These are phyloP conservation scores for Stercorarius parasiticus DNA, from an alignment of 2,113 vertebrate species.

Conservation along the genomic window DNA sequence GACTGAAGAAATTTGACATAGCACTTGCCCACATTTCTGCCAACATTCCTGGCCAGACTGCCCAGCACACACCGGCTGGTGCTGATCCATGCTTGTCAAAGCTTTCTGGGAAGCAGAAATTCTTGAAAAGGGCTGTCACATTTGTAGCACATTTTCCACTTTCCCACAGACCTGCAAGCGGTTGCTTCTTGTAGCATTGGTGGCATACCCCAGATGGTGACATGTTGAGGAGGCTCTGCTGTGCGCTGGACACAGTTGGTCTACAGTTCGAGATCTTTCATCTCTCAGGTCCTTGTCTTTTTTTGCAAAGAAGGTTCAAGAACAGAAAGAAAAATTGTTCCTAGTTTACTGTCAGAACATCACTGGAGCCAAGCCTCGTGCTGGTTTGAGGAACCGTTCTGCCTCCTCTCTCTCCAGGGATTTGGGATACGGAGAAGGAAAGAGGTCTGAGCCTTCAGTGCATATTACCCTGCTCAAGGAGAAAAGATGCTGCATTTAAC, in stretches of 20 bases:
- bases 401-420: background rate
- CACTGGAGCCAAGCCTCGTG: background rate
- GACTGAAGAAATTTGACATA: background rate
- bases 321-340: constrained; percentile 11
- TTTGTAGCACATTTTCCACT: background rate
- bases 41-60: background rate
- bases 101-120: background rate
- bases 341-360: background rate
- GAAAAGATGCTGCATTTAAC: background rate
- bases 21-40: background rate
- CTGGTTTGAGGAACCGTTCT: background rate
- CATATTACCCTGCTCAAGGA: background rate
- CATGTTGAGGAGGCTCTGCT: background rate
- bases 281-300: background rate
- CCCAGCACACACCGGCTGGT: background rate
- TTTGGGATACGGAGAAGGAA: background rate
- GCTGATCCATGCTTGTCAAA: background rate
- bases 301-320: background rate
- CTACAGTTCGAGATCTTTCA: background rate
- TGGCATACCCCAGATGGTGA: background rate
- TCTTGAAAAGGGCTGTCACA: background rate
- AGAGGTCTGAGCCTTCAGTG: background rate
- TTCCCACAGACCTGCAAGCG: background rate
- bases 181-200: background rate
- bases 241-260: background rate